Conservation (phyloP, 1,140 invertebrate genomes). For the Bombus superbus region DNA sequence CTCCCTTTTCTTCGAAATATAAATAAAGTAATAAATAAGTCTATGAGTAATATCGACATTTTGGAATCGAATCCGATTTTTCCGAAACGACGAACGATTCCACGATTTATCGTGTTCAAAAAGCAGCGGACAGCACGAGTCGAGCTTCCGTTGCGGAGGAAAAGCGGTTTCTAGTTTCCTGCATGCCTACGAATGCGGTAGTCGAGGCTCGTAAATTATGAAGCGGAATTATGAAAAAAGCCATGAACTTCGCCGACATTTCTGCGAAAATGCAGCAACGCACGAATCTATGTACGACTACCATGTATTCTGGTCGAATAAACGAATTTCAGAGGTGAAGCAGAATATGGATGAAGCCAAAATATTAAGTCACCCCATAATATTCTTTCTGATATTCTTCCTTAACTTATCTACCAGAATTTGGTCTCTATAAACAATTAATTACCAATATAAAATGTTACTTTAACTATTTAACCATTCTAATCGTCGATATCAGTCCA, state of each 20-base stretch:
- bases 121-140: slow-evolving; percentile 22
- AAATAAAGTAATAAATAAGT: not conserved
- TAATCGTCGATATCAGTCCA: not conserved
- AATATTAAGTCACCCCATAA: not conserved
- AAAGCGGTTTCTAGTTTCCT: slow-evolving; percentile 44
- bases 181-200: slow-evolving; percentile 1
- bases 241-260: slow-evolving; percentile 44
- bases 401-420: too few species aligned
- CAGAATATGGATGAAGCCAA: not conserved
- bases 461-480: too few species aligned
- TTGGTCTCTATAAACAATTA: too few species aligned
- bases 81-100: not conserved
- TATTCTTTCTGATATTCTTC: not conserved
- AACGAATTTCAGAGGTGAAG: slow-evolving; percentile 10
- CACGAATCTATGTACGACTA: not conserved
- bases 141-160: slow-evolving; percentile 11
- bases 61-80: slow-evolving; percentile 27
- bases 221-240: slow-evolving; percentile 61
- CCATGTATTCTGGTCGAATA: slow-evolving; percentile 38
- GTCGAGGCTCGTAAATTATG: slow-evolving; percentile 56
- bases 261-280: slow-evolving; percentile 24
- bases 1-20: not conserved
- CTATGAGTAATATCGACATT: not conserved
- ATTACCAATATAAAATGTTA: too few species aligned
- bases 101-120: slow-evolving; percentile 46